Evolutionary conservation across 2,113 vertebrate genomes (phyloP).

Genomic region (Barnardius zonarius): DNA sequence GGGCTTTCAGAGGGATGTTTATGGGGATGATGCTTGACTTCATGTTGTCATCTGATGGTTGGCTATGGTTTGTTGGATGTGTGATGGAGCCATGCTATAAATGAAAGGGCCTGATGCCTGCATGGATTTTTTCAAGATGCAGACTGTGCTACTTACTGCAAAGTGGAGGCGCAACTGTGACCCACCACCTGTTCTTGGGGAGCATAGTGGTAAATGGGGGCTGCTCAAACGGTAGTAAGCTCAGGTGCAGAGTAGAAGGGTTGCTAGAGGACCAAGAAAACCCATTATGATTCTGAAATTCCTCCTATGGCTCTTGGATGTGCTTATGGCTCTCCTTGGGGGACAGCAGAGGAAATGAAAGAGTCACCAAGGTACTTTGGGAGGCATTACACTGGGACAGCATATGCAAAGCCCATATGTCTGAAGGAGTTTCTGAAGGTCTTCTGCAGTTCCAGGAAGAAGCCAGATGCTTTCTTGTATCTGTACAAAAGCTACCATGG

Average conservation of each 20-base stretch:
- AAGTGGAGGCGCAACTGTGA: not conserved
- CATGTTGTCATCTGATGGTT: not conserved
- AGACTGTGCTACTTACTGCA: not conserved
- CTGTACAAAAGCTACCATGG: not conserved
- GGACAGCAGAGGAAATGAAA: not conserved
- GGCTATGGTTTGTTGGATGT: not conserved
- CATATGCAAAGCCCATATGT: not conserved
- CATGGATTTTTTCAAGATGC: not conserved
- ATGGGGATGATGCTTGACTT: not conserved
- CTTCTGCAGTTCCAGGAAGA: not conserved
- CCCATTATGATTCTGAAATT: not conserved
- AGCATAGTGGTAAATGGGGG: accelerated
- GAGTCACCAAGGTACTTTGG: not conserved
- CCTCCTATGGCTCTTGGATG: not conserved
- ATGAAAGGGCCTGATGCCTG: not conserved
- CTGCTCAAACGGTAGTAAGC: not conserved
- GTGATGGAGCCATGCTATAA: not conserved
- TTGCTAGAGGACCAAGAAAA: not conserved
- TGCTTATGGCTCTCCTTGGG: not conserved
- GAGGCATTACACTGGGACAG: not conserved
- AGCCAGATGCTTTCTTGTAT: not conserved
- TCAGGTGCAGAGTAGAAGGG: not conserved
- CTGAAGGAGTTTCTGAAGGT: not conserved
- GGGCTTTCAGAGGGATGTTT: not conserved
- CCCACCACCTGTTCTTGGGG: not conserved